A percentile compares a stretch with the other conserved stretches of the same genome.
Evolutionary conservation across 1,140 invertebrate species (phyloP).

Genomic region (Drosophila arawakana): DNA sequence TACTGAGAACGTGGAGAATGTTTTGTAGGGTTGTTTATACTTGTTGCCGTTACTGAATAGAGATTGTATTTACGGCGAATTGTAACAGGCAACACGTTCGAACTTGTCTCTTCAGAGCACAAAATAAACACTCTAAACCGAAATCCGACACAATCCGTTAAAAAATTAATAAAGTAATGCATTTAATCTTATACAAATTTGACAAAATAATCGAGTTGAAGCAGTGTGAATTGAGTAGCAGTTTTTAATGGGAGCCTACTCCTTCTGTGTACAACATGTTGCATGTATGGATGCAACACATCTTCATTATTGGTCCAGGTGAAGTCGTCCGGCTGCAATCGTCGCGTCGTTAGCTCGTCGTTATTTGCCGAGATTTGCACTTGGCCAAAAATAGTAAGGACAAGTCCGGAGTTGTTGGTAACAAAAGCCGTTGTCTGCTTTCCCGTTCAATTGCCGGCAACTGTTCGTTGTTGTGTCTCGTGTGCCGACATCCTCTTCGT

Average conservation of each 20-base stretch:
- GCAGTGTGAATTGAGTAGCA: too few relatives aligned
- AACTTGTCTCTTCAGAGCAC: conserved; percentile 9
- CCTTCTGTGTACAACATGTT: conserved; percentile 18
- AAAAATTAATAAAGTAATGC: too few relatives aligned
- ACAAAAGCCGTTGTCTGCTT: conserved; percentile 39
- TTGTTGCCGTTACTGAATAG: conserved; percentile 63
- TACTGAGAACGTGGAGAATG: conserved; percentile 43
- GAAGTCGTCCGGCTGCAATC: conserved; percentile 37
- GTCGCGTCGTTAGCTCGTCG: conserved; percentile 40
- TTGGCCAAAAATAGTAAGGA: conserved; percentile 52
- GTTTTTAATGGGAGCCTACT: neutral
- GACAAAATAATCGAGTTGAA: too few relatives aligned
- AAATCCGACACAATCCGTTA: too few relatives aligned
- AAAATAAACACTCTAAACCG: too few relatives aligned
- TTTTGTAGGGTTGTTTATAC: conserved; percentile 50
- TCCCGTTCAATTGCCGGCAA: conserved; percentile 54
- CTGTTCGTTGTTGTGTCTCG: conserved; percentile 48
- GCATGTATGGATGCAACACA: conserved; percentile 36
- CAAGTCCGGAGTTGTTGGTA: conserved; percentile 46
- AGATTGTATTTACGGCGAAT: conserved; percentile 62
- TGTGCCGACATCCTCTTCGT: conserved; percentile 38
- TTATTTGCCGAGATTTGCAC: conserved; percentile 56
- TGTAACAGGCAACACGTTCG: conserved; percentile 68
- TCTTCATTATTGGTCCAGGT: conserved; percentile 45
- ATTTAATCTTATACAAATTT: too few relatives aligned